A percentile compares a stretch with the other conserved stretches of the same genome.
phyloP scores from a whole-genome alignment of 2,797 vertebrate species.

The Apogon talboti region DNA sequence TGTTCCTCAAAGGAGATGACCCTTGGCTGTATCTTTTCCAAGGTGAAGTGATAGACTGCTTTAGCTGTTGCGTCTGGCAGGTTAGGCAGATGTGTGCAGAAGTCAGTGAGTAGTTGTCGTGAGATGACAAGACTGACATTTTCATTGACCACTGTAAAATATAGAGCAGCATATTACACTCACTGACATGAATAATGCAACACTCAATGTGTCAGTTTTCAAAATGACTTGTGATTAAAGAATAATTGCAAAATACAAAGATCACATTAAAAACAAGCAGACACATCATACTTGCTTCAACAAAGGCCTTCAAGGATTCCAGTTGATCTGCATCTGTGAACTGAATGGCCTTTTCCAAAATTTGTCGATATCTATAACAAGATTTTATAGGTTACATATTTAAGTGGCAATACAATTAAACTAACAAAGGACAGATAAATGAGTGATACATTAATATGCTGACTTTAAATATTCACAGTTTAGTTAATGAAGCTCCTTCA shows the following conservation, averaged over 20 bases:
- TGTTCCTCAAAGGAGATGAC: slow-evolving; percentile 99
- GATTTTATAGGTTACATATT: slow-evolving; percentile 7
- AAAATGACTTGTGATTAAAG: no score
- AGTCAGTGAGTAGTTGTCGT: slow-evolving; percentile 95
- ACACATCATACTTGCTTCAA: slow-evolving; percentile 96
- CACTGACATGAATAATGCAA: no score
- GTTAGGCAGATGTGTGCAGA: slow-evolving; percentile 94
- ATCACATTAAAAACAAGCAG: neutral
- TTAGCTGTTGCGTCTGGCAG: slow-evolving; percentile 95
- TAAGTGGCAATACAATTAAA: no score
- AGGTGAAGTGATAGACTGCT: slow-evolving; percentile 96
- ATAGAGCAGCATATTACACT: neutral
- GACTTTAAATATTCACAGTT: no score
- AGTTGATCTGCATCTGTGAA: slow-evolving; percentile 91
- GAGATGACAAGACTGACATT: slow-evolving; percentile 99
- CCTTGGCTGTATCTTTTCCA: slow-evolving; percentile 98
- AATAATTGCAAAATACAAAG: neutral
- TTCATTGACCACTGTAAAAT: slow-evolving; percentile 93
- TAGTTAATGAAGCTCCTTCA: no score
- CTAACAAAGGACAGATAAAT: no score
- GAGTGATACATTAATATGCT: no score
- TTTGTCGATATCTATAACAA: slow-evolving; percentile 91
- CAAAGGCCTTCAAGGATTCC: slow-evolving; percentile 97
- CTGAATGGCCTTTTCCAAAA: slow-evolving; percentile 96
- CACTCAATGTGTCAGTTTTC: no score